These are phyloP conservation scores for Thalassophryne amazonica DNA, from an alignment of 2,797 vertebrate species.

Conservation along the genomic window DNA sequence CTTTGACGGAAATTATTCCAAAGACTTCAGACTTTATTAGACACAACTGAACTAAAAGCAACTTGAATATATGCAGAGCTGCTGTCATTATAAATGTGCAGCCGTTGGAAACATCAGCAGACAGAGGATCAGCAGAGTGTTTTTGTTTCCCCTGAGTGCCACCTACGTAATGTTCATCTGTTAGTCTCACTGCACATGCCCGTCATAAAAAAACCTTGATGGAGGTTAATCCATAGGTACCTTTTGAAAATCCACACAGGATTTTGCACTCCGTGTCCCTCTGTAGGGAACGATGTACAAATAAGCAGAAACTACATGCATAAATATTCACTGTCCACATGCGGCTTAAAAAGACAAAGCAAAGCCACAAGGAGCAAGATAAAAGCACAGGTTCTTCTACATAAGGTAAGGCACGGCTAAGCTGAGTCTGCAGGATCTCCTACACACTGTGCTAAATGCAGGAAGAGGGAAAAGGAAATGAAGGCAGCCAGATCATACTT, in stretches of 20 bases:
- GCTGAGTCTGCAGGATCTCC: conserved; percentile 70
- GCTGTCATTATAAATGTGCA: conserved; percentile 9
- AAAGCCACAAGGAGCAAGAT: conserved; percentile 44
- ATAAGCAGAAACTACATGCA: conserved; percentile 34
- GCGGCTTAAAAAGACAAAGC: conserved; percentile 49
- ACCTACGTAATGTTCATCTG: neutral
- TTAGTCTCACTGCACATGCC: neutral
- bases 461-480: conserved; percentile 51
- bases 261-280: conserved; percentile 6
- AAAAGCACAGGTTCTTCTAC: conserved; percentile 47
- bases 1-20: conserved; percentile 25
- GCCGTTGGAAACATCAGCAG: conserved; percentile 10
- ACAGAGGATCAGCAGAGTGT: conserved; percentile 8
- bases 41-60: too few relatives aligned
- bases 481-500: conserved; percentile 70
- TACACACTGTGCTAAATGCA: conserved; percentile 55
- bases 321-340: conserved; percentile 57
- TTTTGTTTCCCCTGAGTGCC: neutral
- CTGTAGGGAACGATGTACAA: conserved; percentile 6
- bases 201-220: neutral
- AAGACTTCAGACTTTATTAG: too few relatives aligned
- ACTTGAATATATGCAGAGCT: conserved; percentile 50
- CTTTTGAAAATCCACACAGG: conserved; percentile 14
- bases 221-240: conserved; percentile 13
- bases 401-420: conserved; percentile 48